phyloP scores from a whole-genome alignment of 2,113 vertebrate species.

The Meriones unguiculatus region DNA sequence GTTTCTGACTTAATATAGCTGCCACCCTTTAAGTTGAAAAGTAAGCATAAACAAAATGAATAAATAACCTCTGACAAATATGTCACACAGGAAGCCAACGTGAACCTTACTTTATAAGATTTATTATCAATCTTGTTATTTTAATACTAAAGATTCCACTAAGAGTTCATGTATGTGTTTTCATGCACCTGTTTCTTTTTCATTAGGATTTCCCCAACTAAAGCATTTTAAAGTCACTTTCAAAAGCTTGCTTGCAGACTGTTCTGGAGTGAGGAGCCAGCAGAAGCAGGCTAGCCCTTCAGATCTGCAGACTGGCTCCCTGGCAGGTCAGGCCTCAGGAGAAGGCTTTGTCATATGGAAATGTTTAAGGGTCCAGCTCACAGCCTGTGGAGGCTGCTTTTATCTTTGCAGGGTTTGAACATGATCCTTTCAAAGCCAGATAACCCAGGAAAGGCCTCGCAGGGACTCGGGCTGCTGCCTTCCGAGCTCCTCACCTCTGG shows the following conservation, averaged over 20 bases:
- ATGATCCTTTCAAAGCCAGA: slow-evolving; percentile 89
- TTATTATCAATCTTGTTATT: fast-evolving
- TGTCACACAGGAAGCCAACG: neutral
- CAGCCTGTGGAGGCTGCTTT: slow-evolving; percentile 87
- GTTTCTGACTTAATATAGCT: neutral
- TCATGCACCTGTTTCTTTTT: slow-evolving; percentile 73
- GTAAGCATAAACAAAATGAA: neutral
- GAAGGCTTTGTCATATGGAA: slow-evolving; percentile 89
- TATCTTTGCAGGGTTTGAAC: slow-evolving; percentile 89
- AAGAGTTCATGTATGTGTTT: slow-evolving; percentile 69
- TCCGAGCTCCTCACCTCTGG: slow-evolving; percentile 74
- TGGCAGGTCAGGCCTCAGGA: slow-evolving; percentile 86
- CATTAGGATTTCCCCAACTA: slow-evolving; percentile 70
- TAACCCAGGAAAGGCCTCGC: slow-evolving; percentile 86
- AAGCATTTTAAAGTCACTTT: slow-evolving; percentile 83
- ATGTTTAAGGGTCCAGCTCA: slow-evolving; percentile 86
- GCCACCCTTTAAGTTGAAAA: neutral
- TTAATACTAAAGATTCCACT: slow-evolving; percentile 64
- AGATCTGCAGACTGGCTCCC: slow-evolving; percentile 75
- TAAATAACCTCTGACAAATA: neutral
- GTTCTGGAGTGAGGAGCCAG: slow-evolving; percentile 56
- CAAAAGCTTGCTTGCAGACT: slow-evolving; percentile 80
- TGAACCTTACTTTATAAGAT: neutral
- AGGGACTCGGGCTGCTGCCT: slow-evolving; percentile 59
- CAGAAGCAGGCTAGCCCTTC: slow-evolving; percentile 76